Percentiles rank a stretch among this genome's conserved stretches.
phyloP scores from a whole-genome alignment of 2,113 vertebrate genomes.

The Gymnogyps californianus region DNA sequence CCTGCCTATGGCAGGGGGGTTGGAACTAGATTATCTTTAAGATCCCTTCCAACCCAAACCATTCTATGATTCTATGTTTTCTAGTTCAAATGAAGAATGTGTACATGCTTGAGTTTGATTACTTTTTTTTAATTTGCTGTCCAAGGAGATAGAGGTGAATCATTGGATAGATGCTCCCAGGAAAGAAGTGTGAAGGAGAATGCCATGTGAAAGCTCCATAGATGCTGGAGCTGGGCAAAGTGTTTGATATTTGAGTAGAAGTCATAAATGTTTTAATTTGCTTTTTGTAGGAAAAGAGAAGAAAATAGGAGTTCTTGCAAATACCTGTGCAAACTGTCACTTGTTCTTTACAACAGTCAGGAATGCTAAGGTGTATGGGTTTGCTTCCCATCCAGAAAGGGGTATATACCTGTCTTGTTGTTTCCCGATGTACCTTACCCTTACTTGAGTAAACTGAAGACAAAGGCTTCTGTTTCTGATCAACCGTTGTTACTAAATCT shows the following conservation, averaged over 20 bases:
- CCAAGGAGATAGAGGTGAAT: neutral
- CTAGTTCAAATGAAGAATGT: neutral
- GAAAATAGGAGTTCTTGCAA: neutral
- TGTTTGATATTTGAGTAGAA: neutral
- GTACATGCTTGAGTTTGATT: neutral
- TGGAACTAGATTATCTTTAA: no score
- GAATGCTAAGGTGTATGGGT: neutral
- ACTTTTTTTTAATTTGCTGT: neutral
- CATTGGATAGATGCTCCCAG: neutral
- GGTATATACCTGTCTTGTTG: neutral
- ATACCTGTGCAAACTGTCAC: neutral
- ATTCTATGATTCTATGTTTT: no score
- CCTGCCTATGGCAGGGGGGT: no score
- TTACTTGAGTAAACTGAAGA: neutral
- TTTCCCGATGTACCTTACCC: neutral
- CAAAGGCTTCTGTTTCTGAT: neutral
- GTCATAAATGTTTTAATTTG: neutral
- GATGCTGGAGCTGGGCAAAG: neutral
- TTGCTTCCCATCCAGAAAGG: neutral
- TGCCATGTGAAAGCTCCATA: neutral
- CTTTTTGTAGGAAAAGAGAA: neutral
- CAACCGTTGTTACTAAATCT: neutral
- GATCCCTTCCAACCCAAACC: no score
- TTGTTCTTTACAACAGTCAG: neutral
- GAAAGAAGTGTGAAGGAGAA: neutral